Evolutionary conservation across 2,113 vertebrate genomes (phyloP).

Genomic region (Oceanites oceanicus): DNA sequence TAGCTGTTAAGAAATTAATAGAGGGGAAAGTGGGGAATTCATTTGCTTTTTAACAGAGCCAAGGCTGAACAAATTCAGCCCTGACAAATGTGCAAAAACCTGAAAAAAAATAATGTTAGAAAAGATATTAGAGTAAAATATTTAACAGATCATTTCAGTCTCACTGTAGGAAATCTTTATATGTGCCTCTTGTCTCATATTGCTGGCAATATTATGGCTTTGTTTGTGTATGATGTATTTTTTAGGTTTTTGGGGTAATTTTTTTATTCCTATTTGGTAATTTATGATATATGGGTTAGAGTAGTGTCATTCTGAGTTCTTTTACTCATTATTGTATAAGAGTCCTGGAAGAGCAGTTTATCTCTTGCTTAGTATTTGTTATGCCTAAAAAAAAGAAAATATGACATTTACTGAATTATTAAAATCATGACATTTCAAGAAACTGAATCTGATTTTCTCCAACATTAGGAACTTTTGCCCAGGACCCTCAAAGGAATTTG

Average conservation of each 20-base stretch:
- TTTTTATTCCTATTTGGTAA: not conserved
- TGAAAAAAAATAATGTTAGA: not conserved
- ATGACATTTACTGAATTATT: not conserved
- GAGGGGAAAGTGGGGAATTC: not conserved
- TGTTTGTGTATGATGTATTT: not conserved
- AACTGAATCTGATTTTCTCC: not conserved
- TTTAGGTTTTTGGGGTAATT: not conserved
- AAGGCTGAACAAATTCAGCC: not conserved
- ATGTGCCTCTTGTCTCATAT: not conserved
- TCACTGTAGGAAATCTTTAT: slow-evolving; percentile 1
- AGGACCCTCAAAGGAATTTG: not conserved
- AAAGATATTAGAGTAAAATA: slow-evolving; percentile 41
- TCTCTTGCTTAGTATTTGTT: not conserved
- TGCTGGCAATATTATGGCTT: not conserved
- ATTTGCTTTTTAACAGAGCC: not conserved
- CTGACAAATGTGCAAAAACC: not conserved
- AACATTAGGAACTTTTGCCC: not conserved
- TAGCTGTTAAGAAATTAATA: not conserved
- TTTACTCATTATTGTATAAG: not conserved
- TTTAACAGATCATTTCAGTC: slow-evolving; percentile 34
- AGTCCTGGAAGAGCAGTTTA: not conserved
- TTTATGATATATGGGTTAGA: not conserved
- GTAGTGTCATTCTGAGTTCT: not conserved
- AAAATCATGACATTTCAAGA: not conserved
- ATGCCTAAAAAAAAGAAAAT: not conserved